Base-by-base conservation (phyloP, 1,140 invertebrate species). In the Drosophila sturtevanti region DNA sequence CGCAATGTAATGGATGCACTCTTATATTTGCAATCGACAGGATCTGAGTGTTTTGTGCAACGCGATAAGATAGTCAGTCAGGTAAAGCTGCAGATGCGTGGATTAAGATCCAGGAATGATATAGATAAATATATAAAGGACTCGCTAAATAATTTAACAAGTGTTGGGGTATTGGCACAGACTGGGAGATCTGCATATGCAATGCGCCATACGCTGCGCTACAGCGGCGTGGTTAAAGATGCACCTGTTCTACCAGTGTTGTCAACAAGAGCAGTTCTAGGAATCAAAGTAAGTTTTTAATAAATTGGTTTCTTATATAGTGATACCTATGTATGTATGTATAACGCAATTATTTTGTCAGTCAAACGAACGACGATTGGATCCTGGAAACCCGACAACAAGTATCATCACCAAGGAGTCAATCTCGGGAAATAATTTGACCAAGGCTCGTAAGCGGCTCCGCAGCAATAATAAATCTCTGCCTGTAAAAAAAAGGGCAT, bases 1-100 rank as follows among this genome's bases (percentile, higher is more conserved):
- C 55, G 70, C 0, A 56, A 77, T 27, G 80, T 89, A 0, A 14
- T 72, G 0, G 78, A 79, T n/a, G 80, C 82, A 0, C 5, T 89
- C 0, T 6, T 21, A 2, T 3, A 4, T 16, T 38, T 87, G 22
- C 68, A 80, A 2, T 5, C 16, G 0, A 21, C 14, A 0, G 4
- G 7, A 0, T 4, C 2, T 0, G 14, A 2, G 1, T 10, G 14
- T 6, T 65, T 65, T 60, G 22, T 68, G 0, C 1, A 22, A 9
- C 18, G 22, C 2, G 18, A 34, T 0, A 9, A 2, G 0, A 77
- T 77, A 0, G 7, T 2, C 0, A 0, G 54, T 0, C 51, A 48
- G 12, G 80, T 87, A 0, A 72, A 59, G n/a, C 27, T 21, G 0
- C 64, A 74, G n/a, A 48, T 79, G 60, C 34, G 54, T 0, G 7